These are phyloP conservation scores for Dasyprocta punctata DNA, from an alignment of 2,113 vertebrate species.

Conservation along the genomic window DNA sequence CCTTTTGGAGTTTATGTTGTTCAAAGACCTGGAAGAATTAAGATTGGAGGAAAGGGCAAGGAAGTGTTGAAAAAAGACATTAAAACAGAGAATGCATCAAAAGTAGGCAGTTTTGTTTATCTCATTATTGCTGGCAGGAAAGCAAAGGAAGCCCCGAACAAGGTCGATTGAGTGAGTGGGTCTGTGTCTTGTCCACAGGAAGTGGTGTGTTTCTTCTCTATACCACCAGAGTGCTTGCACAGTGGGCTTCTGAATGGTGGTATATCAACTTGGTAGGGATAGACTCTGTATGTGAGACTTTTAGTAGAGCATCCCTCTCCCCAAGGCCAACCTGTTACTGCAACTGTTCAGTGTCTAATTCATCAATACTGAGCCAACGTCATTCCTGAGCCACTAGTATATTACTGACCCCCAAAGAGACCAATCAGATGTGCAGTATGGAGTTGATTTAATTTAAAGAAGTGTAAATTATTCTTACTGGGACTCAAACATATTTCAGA, in stretches of 20 bases:
- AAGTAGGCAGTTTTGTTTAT: background rate
- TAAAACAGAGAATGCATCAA: no score
- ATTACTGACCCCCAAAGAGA: background rate
- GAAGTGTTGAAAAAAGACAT: background rate
- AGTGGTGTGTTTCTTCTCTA: background rate
- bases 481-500: background rate
- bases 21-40: background rate
- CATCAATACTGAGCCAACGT: no score
- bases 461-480: background rate
- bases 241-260: no score
- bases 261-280: background rate
- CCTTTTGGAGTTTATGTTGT: background rate
- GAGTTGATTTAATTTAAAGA: background rate
- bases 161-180: no score
- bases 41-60: background rate
- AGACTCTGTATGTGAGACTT: background rate
- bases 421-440: background rate
- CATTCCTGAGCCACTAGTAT: background rate
- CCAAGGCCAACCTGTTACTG: background rate
- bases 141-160: background rate
- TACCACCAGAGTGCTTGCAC: background rate
- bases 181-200: background rate
- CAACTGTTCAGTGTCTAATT: background rate
- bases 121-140: background rate
- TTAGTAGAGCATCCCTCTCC: background rate